Evolutionary conservation across 2,113 vertebrate genomes (phyloP).

Genomic region (Anguilla rostrata): DNA sequence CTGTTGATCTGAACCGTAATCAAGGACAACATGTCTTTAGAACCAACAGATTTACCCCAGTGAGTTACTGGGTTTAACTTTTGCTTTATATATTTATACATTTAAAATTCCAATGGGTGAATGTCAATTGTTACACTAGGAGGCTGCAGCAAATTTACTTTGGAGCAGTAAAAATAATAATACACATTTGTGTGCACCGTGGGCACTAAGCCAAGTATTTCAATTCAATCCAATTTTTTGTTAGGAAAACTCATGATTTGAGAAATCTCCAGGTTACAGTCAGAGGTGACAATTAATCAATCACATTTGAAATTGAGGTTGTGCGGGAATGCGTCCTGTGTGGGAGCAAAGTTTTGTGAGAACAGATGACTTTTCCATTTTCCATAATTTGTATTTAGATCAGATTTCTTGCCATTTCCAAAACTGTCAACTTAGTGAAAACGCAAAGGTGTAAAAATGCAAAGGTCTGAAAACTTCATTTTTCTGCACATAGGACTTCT

Average conservation of each 20-base stretch:
- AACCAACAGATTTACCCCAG: background rate
- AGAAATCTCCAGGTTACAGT: background rate
- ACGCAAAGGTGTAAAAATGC: too few relatives aligned
- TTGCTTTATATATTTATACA: conserved; percentile 1
- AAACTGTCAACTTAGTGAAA: background rate
- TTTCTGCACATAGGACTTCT: background rate
- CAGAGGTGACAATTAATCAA: background rate
- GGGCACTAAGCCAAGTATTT: background rate
- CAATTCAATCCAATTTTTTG: too few relatives aligned
- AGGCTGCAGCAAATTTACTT: background rate
- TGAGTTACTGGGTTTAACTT: background rate
- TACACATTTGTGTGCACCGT: background rate
- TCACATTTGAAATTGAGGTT: background rate
- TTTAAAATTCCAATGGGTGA: conserved; percentile 10
- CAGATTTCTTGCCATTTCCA: background rate
- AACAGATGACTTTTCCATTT: background rate
- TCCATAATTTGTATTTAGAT: background rate
- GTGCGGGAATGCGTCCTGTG: background rate
- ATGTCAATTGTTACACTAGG: background rate
- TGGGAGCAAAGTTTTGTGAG: background rate
- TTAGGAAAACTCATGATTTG: background rate
- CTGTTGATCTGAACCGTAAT: background rate
- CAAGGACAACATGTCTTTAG: background rate
- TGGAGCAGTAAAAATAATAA: background rate
- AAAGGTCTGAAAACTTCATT: background rate